Evolutionary conservation across 2,113 vertebrate genomes (phyloP), one percentile per base, ranked within the genome.

Genomic region (Chlamydotis undulata): DNA sequence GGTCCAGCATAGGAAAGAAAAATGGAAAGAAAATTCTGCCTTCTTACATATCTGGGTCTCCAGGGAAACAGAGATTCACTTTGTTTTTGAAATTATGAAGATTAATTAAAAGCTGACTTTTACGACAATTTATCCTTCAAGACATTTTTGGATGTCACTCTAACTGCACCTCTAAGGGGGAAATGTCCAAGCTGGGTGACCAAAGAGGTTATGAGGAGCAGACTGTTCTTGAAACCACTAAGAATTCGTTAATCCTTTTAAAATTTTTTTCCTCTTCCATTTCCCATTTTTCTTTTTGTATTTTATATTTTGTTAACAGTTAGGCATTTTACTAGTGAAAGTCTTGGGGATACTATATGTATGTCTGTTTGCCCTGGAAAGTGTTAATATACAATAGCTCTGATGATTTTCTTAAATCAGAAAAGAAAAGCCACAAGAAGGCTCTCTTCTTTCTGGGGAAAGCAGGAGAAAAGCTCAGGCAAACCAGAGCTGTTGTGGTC

Each of bases 1-100:
- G 19, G 82, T 39, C 94, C 78, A 60, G 16, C 18, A 35, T 1
- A 57, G 52, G 37, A 35, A 63, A 63, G 75, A 70, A 67, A 88
- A 92, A 87, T 6, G 29, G 65, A 91, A 87, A 81, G 70, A 64
- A n/a, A 74, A 78, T 41, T 75, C 85, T 95, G 86, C 83, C 53
- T 78, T 50, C 70, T 76, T 43, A 45, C 65, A 45, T 35, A 65
- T 24, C 81, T 80, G 2, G 35, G 87, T 94, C 91, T 92, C 94
- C 86, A 96, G 83, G 93, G 83, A 95, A 92, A 96, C 86, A 75
- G 83, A 84, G 75, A 96, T 53, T 55, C 67, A 56, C 86, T 91
- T 65, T 17, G 55, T 7, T 61, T 88, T 87, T 86, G 83, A 95
- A 91, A 93, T 80, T 64, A 91, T 60, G 55, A 77, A 57, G 47